Conservation (phyloP, 2,888 invertebrate genomes). For the Nebria brevicollis region DNA sequence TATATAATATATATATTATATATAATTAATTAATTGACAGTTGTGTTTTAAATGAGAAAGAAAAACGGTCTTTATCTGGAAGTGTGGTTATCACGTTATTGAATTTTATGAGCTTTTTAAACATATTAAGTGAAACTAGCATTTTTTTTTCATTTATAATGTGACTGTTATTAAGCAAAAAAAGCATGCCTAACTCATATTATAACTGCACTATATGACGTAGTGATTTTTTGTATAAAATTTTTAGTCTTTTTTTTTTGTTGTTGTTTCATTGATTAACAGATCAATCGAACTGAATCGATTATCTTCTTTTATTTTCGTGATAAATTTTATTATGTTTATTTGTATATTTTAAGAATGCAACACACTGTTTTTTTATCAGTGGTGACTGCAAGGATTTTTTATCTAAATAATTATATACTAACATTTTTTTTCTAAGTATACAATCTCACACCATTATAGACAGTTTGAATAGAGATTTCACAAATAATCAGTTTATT, state of each 20-base stretch:
- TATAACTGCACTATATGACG: background rate
- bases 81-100: constrained; percentile 38
- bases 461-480: constrained; percentile 39
- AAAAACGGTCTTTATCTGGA: constrained; percentile 35
- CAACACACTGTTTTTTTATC: constrained; percentile 36
- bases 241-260: background rate
- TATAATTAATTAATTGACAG: constrained; percentile 44
- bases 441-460: constrained; percentile 39
- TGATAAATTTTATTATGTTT: constrained; percentile 32
- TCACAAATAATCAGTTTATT: background rate
- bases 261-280: background rate
- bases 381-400: constrained; percentile 45
- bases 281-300: constrained; percentile 1
- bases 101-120: constrained; percentile 46
- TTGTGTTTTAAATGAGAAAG: constrained; percentile 45
- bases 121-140: constrained; percentile 14
- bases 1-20: constrained; percentile 42
- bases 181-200: background rate
- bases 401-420: constrained; percentile 3
- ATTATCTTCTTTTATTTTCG: constrained; percentile 32
- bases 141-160: constrained; percentile 37
- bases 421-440: constrained; percentile 28
- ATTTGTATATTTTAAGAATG: constrained; percentile 37
- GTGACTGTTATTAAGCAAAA: constrained; percentile 25
- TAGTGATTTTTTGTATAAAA: background rate